These are phyloP conservation scores for Orthonychiurus folsomi DNA, from an alignment of 2,888 invertebrate genomes.

Conservation along the genomic window DNA sequence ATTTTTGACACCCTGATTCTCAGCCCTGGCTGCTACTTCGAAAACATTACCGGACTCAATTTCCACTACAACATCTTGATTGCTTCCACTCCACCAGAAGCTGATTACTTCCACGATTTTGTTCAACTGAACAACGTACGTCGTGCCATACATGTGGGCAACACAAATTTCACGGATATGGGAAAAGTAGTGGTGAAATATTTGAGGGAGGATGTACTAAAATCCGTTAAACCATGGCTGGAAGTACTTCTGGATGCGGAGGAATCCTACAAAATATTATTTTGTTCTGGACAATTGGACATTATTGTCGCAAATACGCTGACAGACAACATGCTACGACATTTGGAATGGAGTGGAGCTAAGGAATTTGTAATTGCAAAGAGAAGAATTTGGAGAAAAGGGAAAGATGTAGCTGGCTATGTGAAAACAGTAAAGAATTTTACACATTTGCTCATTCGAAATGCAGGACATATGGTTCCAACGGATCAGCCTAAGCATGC, in stretches of 20 bases:
- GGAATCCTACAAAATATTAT: slow-evolving; percentile 57
- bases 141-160: slow-evolving; percentile 74
- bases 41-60: slow-evolving; percentile 64
- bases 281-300: slow-evolving; percentile 85
- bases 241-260: slow-evolving; percentile 54
- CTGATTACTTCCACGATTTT: slow-evolving; percentile 52
- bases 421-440: background rate
- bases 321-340: slow-evolving; percentile 66
- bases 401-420: background rate
- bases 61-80: slow-evolving; percentile 67
- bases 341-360: slow-evolving; percentile 59
- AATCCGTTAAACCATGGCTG: slow-evolving; percentile 60
- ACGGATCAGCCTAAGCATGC: background rate
- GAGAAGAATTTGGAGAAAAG: background rate
- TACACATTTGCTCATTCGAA: background rate
- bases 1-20: too few species aligned
- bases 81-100: slow-evolving; percentile 50
- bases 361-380: slow-evolving; percentile 51
- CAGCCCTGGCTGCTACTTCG: slow-evolving; percentile 54
- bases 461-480: background rate
- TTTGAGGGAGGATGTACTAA: slow-evolving; percentile 68
- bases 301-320: slow-evolving; percentile 82
- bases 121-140: slow-evolving; percentile 57
- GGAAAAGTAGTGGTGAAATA: slow-evolving; percentile 57
- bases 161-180: slow-evolving; percentile 56